Conservation (phyloP, 1,140 invertebrate species). For the Drosophila erecta region DNA sequence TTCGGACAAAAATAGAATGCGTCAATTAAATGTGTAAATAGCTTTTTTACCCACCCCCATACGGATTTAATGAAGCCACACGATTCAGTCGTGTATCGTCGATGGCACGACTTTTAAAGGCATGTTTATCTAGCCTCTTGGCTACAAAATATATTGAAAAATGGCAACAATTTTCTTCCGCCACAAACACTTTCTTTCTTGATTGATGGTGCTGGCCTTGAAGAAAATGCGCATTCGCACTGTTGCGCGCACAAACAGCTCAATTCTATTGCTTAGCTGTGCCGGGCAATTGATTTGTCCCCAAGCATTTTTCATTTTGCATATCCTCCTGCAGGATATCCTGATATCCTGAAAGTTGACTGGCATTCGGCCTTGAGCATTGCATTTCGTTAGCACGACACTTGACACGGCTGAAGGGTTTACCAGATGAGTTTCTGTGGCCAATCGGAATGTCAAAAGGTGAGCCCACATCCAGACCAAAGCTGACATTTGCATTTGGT, state of each 20-base stretch:
- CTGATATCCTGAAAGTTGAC: constrained; percentile 27
- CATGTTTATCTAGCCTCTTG: not conserved
- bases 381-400: constrained; percentile 38
- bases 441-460: constrained; percentile 53
- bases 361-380: constrained; percentile 33
- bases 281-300: constrained; percentile 42
- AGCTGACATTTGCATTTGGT: constrained; percentile 15
- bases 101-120: not conserved
- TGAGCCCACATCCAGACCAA: constrained; percentile 19
- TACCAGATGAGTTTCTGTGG: constrained; percentile 13
- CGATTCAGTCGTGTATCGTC: not conserved
- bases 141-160: constrained; percentile 20
- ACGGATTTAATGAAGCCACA: constrained; percentile 4
- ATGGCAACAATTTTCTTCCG: constrained; percentile 33
- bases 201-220: constrained; percentile 48
- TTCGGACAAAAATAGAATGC: constrained; percentile 65
- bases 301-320: constrained; percentile 30
- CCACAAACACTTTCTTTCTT: constrained; percentile 46
- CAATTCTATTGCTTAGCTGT: constrained; percentile 17
- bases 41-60: constrained; percentile 13
- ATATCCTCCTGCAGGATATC: constrained; percentile 34
- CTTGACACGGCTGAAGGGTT: constrained; percentile 12
- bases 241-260: constrained; percentile 45
- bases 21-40: constrained; percentile 73
- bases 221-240: constrained; percentile 55